Evolutionary conservation across 2,888 invertebrate species (phyloP), one percentile per base, ranked within the genome.

Genomic region (Hydraecia micacea): DNA sequence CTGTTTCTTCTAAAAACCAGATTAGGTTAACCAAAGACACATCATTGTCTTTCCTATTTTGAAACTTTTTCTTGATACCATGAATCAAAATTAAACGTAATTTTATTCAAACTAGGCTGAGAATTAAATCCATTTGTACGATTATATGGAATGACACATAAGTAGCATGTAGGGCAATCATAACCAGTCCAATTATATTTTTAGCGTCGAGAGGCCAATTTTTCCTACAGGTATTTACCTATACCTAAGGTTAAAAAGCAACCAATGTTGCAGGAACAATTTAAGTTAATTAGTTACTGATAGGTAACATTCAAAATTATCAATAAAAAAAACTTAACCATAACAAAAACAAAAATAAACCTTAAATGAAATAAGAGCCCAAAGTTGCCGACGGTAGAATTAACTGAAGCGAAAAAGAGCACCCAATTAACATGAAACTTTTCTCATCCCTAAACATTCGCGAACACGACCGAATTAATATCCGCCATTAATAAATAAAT

Each of bases 401-500:
- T 46, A 72, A 42, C 15, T 7, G 13, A 6, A 18, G 6, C 1
- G 3, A 62, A 68, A 52, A 60, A 55, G 39, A 58, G 0, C 36
- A 25, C 49, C 36, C n/a, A 81, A 68, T 65, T 36, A 71, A 42
- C 58, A n/a, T n/a, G 1, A 62, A 49, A 28, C 15, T 65, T 28
- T 28, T n/a, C 11, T n/a, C 60, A 58, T 69, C 74, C 8, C 42
- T 25, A 60, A 69, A 73, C 28, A 62, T 13, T 62, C 18, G 42
- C 36, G 62, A 66, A 28, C 60, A 68, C 42, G 52, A 6, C 36
- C 15, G 39, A 73, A 85, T 68, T 15, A 73, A 76, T 86, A 76
- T 65, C 73, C 46, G 9, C 52, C 72, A 73, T 85, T 81, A 80
- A 77, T 75, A 87, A 81, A 85, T 85, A 80, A 76, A 85, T 87